Conservation (phyloP, 2,888 invertebrate genomes). For the Congeria kusceri region DNA sequence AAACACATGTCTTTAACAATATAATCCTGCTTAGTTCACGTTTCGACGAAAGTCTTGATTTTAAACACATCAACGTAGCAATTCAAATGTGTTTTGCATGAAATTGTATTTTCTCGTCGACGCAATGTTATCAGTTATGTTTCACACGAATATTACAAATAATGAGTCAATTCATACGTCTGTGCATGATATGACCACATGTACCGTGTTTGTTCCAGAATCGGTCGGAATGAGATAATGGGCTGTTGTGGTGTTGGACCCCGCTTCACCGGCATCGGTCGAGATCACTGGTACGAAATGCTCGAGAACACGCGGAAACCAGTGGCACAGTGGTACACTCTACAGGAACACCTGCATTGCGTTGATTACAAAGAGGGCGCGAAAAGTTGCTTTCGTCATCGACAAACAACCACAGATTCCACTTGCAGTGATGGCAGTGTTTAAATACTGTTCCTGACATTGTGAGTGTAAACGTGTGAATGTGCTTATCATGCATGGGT, state of each 20-base stretch:
- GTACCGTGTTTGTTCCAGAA: slow-evolving; percentile 87
- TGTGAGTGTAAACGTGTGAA: too few relatives aligned
- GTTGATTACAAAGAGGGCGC: slow-evolving; percentile 68
- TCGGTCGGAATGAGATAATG: slow-evolving; percentile 94
- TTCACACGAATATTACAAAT: too few relatives aligned
- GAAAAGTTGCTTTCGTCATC: slow-evolving; percentile 72
- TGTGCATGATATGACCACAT: too few relatives aligned
- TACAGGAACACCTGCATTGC: slow-evolving; percentile 88
- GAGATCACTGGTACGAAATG: slow-evolving; percentile 95
- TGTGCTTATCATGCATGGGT: too few relatives aligned
- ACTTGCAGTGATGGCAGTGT: slow-evolving; percentile 57
- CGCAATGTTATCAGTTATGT: too few relatives aligned
- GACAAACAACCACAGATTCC: slow-evolving; percentile 78
- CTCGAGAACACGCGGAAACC: slow-evolving; percentile 93
- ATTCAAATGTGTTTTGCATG: too few relatives aligned
- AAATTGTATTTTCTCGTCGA: too few relatives aligned
- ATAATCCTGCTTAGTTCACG: too few relatives aligned
- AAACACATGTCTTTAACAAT: too few relatives aligned
- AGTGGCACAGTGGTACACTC: slow-evolving; percentile 93
- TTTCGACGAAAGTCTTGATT: too few relatives aligned
- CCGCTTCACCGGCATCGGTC: slow-evolving; percentile 90
- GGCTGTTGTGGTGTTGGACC: slow-evolving; percentile 93
- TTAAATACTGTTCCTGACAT: background rate
- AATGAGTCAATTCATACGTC: too few relatives aligned
- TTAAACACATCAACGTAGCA: too few relatives aligned